phyloP scores from a whole-genome alignment of 2,888 invertebrate genomes.

The Cylloceria caligata region DNA sequence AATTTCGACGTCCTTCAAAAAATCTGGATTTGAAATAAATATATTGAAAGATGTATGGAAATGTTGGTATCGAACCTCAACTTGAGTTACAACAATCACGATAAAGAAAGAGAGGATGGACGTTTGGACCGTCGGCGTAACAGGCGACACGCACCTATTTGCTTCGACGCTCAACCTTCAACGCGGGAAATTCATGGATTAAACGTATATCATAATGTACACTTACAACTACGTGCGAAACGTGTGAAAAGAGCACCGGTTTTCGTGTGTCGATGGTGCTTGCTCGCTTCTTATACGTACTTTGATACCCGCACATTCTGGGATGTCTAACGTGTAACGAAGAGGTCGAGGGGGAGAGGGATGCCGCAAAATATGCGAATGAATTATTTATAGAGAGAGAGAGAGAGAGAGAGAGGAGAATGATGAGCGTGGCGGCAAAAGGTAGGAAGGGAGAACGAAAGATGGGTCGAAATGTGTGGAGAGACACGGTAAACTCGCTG shows the following conservation, averaged over 20 bases:
- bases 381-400: slow-evolving; percentile 76
- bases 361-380: slow-evolving; percentile 68
- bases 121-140: slow-evolving; percentile 31
- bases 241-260: slow-evolving; percentile 58
- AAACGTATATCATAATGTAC: slow-evolving; percentile 27
- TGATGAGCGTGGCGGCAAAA: neutral
- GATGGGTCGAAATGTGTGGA: neutral
- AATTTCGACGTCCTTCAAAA: no score
- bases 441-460: slow-evolving; percentile 8
- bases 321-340: slow-evolving; percentile 63
- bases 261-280: slow-evolving; percentile 43
- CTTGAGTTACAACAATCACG: slow-evolving; percentile 14
- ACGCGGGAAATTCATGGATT: slow-evolving; percentile 36
- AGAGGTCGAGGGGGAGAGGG: slow-evolving; percentile 29
- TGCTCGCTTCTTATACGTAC: neutral
- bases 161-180: slow-evolving; percentile 65
- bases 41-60: no score
- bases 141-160: slow-evolving; percentile 63
- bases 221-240: slow-evolving; percentile 26
- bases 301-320: slow-evolving; percentile 53
- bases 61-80: no score
- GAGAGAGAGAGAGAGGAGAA: neutral
- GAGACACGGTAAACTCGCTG: neutral
- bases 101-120: slow-evolving; percentile 31
- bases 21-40: no score